Evolutionary conservation across 2,888 invertebrate species (phyloP).

Genomic region (Phanerotoma sp.): DNA sequence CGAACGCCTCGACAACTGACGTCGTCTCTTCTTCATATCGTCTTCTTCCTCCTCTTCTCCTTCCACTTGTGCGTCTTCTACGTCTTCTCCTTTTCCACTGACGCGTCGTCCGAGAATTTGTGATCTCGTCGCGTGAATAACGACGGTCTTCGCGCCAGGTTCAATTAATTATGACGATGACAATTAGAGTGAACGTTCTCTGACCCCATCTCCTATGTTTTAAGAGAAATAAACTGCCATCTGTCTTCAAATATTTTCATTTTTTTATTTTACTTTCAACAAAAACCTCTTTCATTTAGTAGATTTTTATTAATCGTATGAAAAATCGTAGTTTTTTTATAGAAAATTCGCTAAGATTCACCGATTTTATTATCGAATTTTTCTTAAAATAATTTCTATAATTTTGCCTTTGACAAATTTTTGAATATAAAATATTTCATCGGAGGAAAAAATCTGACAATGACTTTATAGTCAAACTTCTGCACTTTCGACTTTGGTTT

Average conservation of each 20-base stretch:
- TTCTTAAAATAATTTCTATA: too few relatives aligned
- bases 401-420: too few relatives aligned
- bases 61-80: conserved; percentile 20
- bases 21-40: conserved; percentile 2
- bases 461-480: too few relatives aligned
- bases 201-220: conserved; percentile 6
- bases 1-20: conserved; percentile 20
- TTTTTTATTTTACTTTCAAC: too few relatives aligned
- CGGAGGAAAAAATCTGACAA: too few relatives aligned
- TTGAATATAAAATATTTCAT: too few relatives aligned
- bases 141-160: conserved; percentile 11
- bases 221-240: conserved; percentile 2
- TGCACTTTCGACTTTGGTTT: too few relatives aligned
- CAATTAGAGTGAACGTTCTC: conserved; percentile 19
- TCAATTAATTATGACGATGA: conserved; percentile 26
- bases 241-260: conserved; percentile 1
- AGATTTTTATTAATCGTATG: too few relatives aligned
- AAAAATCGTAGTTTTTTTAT: too few relatives aligned
- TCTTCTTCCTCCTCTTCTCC: not conserved
- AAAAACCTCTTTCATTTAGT: too few relatives aligned
- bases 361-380: too few relatives aligned
- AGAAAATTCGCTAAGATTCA: too few relatives aligned
- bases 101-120: conserved; percentile 11
- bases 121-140: conserved; percentile 19
- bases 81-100: not conserved